Evolutionary conservation across 2,888 invertebrate genomes (phyloP), one percentile per base, ranked within the genome.

Genomic region (Ptychoptera albimana): DNA sequence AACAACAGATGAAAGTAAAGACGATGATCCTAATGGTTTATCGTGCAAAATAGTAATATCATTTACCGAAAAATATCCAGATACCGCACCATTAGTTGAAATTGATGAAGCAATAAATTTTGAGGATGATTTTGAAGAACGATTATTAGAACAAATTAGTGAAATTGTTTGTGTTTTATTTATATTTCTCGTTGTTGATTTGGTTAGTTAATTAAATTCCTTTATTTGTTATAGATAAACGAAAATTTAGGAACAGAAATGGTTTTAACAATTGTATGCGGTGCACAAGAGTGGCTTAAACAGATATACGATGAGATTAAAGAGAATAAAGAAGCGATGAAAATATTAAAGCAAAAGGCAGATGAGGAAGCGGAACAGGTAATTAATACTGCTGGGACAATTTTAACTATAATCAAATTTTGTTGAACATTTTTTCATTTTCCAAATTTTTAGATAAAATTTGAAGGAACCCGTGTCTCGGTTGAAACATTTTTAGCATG

Each of bases 161-260:
- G 73, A 78, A 59, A 76, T 82, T 69, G 80, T 81, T 64, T 53
- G 46, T 16, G 9, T 37, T 42, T 12, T 36, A 16, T 14, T 12
- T 29, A 31, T 13, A 13, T 31, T 30, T 31, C n/a, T 23, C 12
- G 9, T 49, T 11, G 23, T 15, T 44, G 29, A 31, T 43, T 31
- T 42, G 13, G 8, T 3, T 7, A 11, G 4, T 34, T 6, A 13
- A 13, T 31, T 14, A 10, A 32, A 29, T 37, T 14, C 15, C 5
- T 15, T 16, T 12, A 15, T 38, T 49, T 44, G 47, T 62, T 60
- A n/a, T 55, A 79, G 79, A 85, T 82, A 45, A 71, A 80, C 50
- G 89, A 91, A 59, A 94, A 92, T 67, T 59, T 96, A 43, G 97
- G 97, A 2, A 94, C 91, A 85, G 96, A 91, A 34, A 94, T 97